Conservation (phyloP, 2,888 invertebrate genomes). For the Cheilosia impressa region DNA sequence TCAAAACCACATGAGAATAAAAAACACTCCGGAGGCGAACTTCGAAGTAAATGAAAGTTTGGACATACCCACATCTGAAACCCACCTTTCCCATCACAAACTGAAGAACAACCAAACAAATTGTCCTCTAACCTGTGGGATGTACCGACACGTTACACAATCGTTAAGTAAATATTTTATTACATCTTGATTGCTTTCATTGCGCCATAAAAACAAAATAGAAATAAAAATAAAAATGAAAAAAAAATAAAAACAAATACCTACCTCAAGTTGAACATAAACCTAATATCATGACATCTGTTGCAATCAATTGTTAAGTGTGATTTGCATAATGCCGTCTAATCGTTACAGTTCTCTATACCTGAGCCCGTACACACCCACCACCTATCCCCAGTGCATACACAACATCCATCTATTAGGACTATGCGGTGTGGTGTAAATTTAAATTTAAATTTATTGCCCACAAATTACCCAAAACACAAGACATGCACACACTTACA, state of each 20-base stretch:
- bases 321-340: slow-evolving; percentile 30
- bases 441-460: slow-evolving; percentile 70
- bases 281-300: slow-evolving; percentile 45
- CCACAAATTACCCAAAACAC: slow-evolving; percentile 64
- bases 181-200: slow-evolving; percentile 20
- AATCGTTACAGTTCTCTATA: slow-evolving; percentile 4
- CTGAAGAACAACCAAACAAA: background rate
- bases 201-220: slow-evolving; percentile 5
- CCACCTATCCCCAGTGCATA: slow-evolving; percentile 5
- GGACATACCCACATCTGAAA: too few relatives aligned
- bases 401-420: background rate
- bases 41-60: too few relatives aligned
- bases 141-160: slow-evolving; percentile 31
- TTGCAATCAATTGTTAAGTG: slow-evolving; percentile 48
- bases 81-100: too few relatives aligned
- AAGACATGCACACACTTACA: slow-evolving; percentile 37
- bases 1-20: too few relatives aligned
- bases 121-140: background rate
- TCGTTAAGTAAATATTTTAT: slow-evolving; percentile 61
- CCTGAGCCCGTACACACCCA: slow-evolving; percentile 26
- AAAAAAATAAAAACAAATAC: slow-evolving; percentile 10
- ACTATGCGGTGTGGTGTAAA: slow-evolving; percentile 41
- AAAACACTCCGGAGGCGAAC: too few relatives aligned
- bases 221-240: background rate
- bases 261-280: slow-evolving; percentile 32